Evolutionary conservation across 2,888 invertebrate species (phyloP), one percentile per base, ranked within the genome.

Genomic region (Vesta saturnalis): DNA sequence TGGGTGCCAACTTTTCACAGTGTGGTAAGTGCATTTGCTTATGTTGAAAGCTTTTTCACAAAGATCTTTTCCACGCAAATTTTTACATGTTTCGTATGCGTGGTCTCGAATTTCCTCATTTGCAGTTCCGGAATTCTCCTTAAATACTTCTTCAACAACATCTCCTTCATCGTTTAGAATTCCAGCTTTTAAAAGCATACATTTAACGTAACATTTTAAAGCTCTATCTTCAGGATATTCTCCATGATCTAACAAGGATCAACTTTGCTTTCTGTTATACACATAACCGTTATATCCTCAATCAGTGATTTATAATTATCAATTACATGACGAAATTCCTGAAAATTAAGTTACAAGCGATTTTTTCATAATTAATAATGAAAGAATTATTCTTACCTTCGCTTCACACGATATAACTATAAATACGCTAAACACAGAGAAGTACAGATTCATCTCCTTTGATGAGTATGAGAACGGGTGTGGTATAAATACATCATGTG

Each of bases 1-100:
- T n/a, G n/a, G 39, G 39, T 39, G 39, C n/a, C n/a, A 39, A 39
- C 15, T 30, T 30, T 57, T 57, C 6, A 57, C 56, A 39, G 19
- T 58, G 1, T 19, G 14, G 16, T 58, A 43, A 43, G 58, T 58
- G 19, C 58, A 43, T 58, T 43, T 58, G 14, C 57, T 57, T 15
- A 57, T 10, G 14, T 57, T 23, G 14, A 35, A 57, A 23, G 58
- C 58, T 6, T 18, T 39, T 16, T 58, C 58, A 35, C 58, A 58
- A 35, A 39, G 43, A 21, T 58, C 58, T 14, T 8, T 43, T 19
- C 58, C 58, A 3, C 6, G 14, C 10, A 19, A 12, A 35, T 43
- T 19, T 35, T 19, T 58, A n/a, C 58, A 58, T 12, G 12, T 18
- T 19, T 35, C 4, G 5, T 15, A 6, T 1, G 39, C 21, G n/a